Evolutionary conservation across 2,888 invertebrate species (phyloP).

Genomic region (Acanthosepion esculentum): DNA sequence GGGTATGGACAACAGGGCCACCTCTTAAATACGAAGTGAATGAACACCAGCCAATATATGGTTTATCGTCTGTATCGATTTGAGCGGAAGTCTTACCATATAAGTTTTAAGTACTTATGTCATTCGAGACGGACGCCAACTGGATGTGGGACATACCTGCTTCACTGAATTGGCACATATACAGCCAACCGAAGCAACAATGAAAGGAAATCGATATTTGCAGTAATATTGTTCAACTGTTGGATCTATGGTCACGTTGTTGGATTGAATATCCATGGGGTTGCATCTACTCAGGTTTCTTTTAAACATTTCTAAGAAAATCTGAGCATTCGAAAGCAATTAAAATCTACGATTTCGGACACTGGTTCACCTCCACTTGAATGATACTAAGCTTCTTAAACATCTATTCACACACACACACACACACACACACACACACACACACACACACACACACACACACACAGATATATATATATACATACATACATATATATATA

Average conservation of each 20-base stretch:
- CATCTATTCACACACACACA: no score
- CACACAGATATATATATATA: no score
- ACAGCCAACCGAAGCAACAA: background rate
- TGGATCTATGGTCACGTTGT: background rate
- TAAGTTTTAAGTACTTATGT: background rate
- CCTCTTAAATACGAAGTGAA: background rate
- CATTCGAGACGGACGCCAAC: background rate
- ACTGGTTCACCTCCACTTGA: no score
- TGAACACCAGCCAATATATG: background rate
- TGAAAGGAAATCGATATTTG: background rate
- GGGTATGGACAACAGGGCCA: background rate
- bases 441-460: no score
- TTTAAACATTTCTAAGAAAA: background rate
- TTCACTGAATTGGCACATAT: background rate
- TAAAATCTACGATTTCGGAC: no score
- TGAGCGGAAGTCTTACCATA: background rate
- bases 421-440: no score
- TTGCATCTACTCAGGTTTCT: background rate
- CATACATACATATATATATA: no score
- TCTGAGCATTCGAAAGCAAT: background rate
- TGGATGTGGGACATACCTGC: background rate
- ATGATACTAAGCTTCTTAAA: no score
- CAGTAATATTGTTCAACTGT: background rate
- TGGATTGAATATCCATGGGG: background rate
- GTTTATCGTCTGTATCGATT: background rate